These are phyloP conservation scores for Amphimallon solstitiale DNA, from an alignment of 2,888 invertebrate species.

Conservation along the genomic window DNA sequence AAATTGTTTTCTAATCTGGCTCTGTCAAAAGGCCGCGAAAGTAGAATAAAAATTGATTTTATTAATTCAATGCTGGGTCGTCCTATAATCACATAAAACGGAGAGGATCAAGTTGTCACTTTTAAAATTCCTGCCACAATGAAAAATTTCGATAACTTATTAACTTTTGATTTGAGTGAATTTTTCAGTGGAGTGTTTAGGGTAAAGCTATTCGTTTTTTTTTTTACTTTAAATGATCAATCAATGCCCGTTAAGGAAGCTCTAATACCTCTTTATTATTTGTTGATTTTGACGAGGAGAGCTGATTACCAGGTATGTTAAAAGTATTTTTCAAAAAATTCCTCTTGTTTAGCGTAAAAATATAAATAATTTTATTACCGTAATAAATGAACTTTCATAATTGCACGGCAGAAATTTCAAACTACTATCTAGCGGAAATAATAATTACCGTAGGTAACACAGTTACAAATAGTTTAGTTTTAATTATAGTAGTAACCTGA, in stretches of 20 bases:
- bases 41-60: conserved; percentile 24
- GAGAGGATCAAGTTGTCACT: conserved; percentile 26
- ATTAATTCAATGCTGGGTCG: conserved; percentile 15
- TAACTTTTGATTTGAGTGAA: conserved; percentile 20
- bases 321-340: too few relatives aligned
- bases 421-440: too few relatives aligned
- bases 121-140: conserved; percentile 21
- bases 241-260: conserved; percentile 11
- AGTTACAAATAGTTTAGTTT: too few relatives aligned
- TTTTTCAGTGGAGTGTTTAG: conserved; percentile 7
- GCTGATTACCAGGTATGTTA: conserved; percentile 15
- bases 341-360: too few relatives aligned
- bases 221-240: conserved; percentile 18
- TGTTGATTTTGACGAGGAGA: conserved; percentile 4
- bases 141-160: conserved; percentile 26
- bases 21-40: not conserved
- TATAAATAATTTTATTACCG: too few relatives aligned
- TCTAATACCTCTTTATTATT: conserved; percentile 26
- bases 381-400: too few relatives aligned
- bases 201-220: conserved; percentile 1
- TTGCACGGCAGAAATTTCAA: too few relatives aligned
- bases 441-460: too few relatives aligned
- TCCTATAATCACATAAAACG: conserved; percentile 5
- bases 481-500: too few relatives aligned
- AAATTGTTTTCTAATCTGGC: not conserved